These are phyloP conservation scores for Hyperopisus bebe DNA, from an alignment of 2,113 vertebrate genomes.

Conservation along the genomic window DNA sequence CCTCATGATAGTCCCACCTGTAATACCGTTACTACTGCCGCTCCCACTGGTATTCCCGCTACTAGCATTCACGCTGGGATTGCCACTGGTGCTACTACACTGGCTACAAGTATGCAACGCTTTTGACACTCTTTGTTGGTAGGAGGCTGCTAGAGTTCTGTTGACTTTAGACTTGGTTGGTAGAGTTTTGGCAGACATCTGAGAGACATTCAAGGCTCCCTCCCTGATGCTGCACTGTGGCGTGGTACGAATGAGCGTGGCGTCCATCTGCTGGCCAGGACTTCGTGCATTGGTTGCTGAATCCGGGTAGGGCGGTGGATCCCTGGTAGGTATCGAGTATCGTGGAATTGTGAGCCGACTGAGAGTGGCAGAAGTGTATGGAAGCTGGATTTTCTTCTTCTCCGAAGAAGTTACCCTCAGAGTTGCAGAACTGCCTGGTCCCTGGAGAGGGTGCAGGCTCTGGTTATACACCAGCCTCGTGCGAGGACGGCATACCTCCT, in stretches of 20 bases:
- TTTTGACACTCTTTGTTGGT: conserved; percentile 74
- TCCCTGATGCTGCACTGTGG: conserved; percentile 84
- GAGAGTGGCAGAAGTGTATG: conserved; percentile 85
- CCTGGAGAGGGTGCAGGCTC: conserved; percentile 75
- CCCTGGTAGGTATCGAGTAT: conserved; percentile 86
- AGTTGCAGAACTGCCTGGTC: conserved; percentile 82
- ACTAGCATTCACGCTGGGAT: conserved; percentile 57
- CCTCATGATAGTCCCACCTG: conserved; percentile 65
- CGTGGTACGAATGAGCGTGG: conserved; percentile 81
- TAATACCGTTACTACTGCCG: conserved; percentile 57
- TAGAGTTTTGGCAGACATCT: conserved; percentile 74
- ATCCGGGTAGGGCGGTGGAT: conserved; percentile 90
- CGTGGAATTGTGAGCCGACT: conserved; percentile 86
- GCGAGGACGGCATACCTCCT: conserved; percentile 92
- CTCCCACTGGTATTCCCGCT: conserved; percentile 42
- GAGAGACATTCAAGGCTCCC: conserved; percentile 76
- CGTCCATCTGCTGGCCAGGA: conserved; percentile 71
- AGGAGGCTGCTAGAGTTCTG: conserved; percentile 63
- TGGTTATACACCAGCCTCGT: conserved; percentile 80
- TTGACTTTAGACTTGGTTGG: conserved; percentile 82
- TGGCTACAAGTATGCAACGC: conserved; percentile 91
- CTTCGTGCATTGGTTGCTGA: conserved; percentile 69
- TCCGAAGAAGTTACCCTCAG: conserved; percentile 83
- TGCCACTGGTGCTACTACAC: conserved; percentile 70
- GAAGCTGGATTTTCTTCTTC: conserved; percentile 81